A percentile compares a stretch with the other conserved stretches of the same genome.
Conservation (phyloP, 2,888 invertebrate species). For the Pollenia labialis region DNA sequence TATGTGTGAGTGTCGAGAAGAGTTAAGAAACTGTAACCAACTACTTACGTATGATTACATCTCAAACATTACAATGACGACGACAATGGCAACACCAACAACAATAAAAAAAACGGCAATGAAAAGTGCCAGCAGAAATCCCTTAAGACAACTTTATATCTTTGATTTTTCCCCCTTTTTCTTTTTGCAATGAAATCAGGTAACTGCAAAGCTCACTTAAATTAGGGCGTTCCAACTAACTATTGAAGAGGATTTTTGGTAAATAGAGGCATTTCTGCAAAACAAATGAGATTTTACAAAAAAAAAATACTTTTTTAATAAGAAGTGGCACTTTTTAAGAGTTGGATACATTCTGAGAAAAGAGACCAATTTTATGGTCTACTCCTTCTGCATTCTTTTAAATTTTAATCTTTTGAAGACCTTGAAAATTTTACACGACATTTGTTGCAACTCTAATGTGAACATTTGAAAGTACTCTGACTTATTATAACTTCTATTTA, state of each 20-base stretch:
- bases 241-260: neutral
- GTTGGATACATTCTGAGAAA: too few relatives aligned
- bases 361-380: neutral
- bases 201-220: neutral
- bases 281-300: too few relatives aligned
- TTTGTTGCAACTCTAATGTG: slow-evolving; percentile 69
- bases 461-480: slow-evolving; percentile 39
- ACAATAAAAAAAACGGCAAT: neutral
- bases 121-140: slow-evolving; percentile 58
- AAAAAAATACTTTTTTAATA: too few relatives aligned
- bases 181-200: slow-evolving; percentile 2
- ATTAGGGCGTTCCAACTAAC: neutral
- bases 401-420: neutral
- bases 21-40: slow-evolving; percentile 39
- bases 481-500: slow-evolving; percentile 22
- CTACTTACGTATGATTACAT: slow-evolving; percentile 70
- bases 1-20: neutral
- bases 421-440: slow-evolving; percentile 49
- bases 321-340: too few relatives aligned
- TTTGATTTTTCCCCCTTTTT: slow-evolving; percentile 32
- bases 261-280: too few relatives aligned
- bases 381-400: slow-evolving; percentile 22
- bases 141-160: slow-evolving; percentile 56
- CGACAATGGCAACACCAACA: slow-evolving; percentile 15
- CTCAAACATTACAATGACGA: slow-evolving; percentile 61